Evolutionary conservation across 92 coral and sea anemone genomes (phyloP).

Genomic region (Chrysogorgia sp.): DNA sequence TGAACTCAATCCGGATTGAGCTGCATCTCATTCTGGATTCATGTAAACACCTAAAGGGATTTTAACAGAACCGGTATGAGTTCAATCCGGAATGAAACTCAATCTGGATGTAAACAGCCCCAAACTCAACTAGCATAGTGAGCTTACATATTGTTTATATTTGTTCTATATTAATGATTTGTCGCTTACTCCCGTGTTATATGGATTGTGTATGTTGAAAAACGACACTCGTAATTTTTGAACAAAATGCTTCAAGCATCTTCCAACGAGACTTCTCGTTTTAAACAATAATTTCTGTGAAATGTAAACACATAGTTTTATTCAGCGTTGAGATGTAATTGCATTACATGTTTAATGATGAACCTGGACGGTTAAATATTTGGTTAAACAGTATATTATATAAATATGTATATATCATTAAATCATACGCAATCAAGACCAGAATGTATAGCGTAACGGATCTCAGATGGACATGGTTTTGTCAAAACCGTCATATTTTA

Average conservation of each 20-base stretch:
- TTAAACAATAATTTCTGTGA: conserved; percentile 37
- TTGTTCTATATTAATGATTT: neutral
- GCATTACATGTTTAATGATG: neutral
- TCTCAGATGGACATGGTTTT: neutral
- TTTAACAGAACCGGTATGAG: no score
- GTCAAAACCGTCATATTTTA: no score
- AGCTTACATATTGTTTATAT: neutral
- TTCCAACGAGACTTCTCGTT: conserved; percentile 46
- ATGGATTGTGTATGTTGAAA: no score
- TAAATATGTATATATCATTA: conserved; percentile 24
- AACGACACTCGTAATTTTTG: neutral
- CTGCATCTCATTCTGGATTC: no score
- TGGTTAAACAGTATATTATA: neutral
- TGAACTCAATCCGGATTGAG: no score
- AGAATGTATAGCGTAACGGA: neutral
- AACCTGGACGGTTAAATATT: neutral
- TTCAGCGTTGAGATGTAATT: conserved; percentile 38
- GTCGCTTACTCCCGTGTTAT: neutral
- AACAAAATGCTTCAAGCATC: conserved; percentile 38
- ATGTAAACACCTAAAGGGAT: no score
- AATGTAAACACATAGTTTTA: conserved; percentile 23
- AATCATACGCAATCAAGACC: neutral
- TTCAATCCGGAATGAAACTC: no score
- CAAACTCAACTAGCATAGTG: neutral
- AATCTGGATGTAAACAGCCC: no score